A percentile compares a stretch with the other conserved stretches of the same genome.
Conservation (phyloP, 2,113 vertebrate genomes). For the Serilophus lunatus region DNA sequence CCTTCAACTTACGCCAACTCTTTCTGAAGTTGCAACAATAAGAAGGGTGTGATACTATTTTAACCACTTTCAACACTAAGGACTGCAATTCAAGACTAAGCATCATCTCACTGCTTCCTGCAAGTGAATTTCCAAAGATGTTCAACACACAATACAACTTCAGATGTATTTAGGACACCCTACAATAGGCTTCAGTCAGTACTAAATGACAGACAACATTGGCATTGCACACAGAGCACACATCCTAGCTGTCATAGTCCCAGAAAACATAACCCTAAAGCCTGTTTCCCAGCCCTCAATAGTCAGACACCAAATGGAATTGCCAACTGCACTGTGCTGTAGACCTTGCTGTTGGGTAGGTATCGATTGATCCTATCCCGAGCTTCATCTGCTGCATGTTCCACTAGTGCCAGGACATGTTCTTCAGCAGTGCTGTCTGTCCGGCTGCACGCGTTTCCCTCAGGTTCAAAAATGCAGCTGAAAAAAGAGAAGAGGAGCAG, state of each 20-base stretch:
- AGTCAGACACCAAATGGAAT: not conserved
- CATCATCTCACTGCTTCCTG: not conserved
- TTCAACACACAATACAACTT: not conserved
- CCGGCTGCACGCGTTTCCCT: conserved; percentile 94
- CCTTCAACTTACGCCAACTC: not conserved
- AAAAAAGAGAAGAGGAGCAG: conserved; percentile 24
- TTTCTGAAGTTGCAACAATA: not conserved
- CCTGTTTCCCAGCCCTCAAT: not conserved
- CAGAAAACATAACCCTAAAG: not conserved
- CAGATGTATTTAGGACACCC: not conserved
- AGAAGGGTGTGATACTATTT: not conserved
- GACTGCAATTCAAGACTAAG: not conserved
- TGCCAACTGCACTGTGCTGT: not conserved
- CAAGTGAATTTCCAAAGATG: not conserved
- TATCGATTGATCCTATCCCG: conserved; percentile 90
- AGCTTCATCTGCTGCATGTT: conserved; percentile 95
- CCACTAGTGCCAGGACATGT: conserved; percentile 92
- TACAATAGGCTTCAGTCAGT: not conserved
- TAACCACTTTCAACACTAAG: not conserved
- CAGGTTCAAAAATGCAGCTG: conserved; percentile 93
- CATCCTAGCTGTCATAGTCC: not conserved
- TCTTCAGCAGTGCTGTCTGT: conserved; percentile 97
- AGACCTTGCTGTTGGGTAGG: conserved; percentile 91
- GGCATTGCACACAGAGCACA: not conserved
- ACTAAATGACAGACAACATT: not conserved